Conservation (phyloP, 2,113 vertebrate species). For the Atrichornis clamosus region DNA sequence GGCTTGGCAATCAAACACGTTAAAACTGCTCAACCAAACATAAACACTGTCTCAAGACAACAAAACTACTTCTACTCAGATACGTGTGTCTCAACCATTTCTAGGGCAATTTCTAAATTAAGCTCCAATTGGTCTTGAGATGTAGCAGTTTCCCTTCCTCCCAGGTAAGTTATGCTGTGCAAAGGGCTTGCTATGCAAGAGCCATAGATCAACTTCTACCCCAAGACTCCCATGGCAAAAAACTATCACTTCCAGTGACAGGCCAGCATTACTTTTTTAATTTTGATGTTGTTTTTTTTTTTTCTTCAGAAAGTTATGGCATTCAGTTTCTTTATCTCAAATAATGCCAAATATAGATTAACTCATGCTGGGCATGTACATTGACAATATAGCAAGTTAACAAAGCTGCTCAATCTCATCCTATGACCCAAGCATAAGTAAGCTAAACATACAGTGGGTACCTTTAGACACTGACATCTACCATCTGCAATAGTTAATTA, state of each 20-base stretch:
- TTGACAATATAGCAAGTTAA: background rate
- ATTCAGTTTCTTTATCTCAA: background rate
- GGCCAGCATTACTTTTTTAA: background rate
- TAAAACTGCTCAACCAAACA: background rate
- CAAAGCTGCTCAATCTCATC: constrained; percentile 2
- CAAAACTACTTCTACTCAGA: background rate
- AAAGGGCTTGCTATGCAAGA: background rate
- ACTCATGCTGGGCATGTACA: background rate
- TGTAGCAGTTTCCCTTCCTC: background rate
- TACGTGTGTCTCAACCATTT: background rate
- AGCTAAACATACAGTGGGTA: constrained; percentile 5
- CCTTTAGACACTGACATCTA: constrained; percentile 19
- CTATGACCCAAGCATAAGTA: constrained; percentile 1
- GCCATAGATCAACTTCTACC: background rate
- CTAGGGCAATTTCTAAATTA: background rate
- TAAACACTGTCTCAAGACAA: background rate
- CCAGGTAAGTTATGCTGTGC: background rate
- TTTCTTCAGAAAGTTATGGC: background rate
- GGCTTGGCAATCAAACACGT: background rate
- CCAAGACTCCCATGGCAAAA: background rate
- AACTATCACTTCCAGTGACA: background rate
- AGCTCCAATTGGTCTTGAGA: background rate
- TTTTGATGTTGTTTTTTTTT: background rate
- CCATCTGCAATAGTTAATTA: background rate
- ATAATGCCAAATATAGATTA: background rate